These are phyloP conservation scores for Eucidaris tribuloides DNA, from an alignment of 35 echinoderm and acorn worm genomes.

Conservation along the genomic window DNA sequence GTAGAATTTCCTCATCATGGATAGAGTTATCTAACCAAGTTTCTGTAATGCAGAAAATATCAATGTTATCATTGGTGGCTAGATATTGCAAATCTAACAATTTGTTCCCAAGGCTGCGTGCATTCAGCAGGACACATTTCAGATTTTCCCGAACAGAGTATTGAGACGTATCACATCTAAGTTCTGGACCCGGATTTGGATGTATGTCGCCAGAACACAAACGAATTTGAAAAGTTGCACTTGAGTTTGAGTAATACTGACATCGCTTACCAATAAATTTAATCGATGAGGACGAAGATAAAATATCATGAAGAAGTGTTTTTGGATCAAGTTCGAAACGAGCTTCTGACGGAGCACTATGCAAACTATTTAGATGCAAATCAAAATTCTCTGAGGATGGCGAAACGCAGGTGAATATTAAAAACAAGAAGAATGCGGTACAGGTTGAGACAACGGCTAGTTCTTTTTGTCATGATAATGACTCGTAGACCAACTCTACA, in stretches of 20 bases:
- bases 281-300: neutral
- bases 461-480: neutral
- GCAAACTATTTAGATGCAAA: no score
- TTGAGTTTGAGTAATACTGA: neutral
- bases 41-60: neutral
- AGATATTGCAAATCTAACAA: neutral
- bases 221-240: slow-evolving; percentile 5
- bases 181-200: neutral
- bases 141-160: neutral
- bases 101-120: slow-evolving; percentile 1
- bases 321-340: neutral
- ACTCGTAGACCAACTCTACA: no score
- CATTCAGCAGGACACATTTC: neutral
- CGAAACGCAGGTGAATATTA: neutral
- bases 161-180: neutral
- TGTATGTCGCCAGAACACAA: neutral
- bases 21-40: slow-evolving; percentile 1
- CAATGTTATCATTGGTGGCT: neutral
- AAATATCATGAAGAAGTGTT: neutral
- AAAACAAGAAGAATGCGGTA: neutral
- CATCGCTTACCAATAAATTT: neutral
- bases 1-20: neutral
- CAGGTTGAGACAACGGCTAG: neutral
- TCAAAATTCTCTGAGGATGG: neutral
- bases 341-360: neutral